Conservation (phyloP, 2,888 invertebrate genomes). For the Conops quadrifasciatus region DNA sequence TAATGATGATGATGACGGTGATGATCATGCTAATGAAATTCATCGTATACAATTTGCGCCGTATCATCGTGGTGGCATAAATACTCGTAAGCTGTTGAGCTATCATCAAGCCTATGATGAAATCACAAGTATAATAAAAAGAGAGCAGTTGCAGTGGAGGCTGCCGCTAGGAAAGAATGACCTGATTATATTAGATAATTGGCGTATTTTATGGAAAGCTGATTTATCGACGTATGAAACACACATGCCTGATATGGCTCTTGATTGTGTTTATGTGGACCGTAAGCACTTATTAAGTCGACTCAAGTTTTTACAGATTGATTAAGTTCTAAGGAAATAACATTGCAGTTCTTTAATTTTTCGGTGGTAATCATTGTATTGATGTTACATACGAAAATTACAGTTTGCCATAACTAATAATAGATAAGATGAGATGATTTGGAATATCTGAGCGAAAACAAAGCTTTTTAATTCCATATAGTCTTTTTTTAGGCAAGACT, state of each 20-base stretch:
- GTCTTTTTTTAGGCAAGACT: too few relatives aligned
- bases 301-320: background rate
- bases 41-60: slow-evolving; percentile 36
- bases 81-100: slow-evolving; percentile 65
- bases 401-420: too few relatives aligned
- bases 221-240: background rate
- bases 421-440: too few relatives aligned
- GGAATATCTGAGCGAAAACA: too few relatives aligned
- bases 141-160: slow-evolving; percentile 67
- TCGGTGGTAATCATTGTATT: background rate
- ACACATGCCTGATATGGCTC: background rate
- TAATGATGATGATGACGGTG: background rate
- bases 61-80: slow-evolving; percentile 58
- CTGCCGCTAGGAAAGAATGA: slow-evolving; percentile 72
- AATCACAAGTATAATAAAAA: slow-evolving; percentile 66
- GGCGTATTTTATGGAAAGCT: slow-evolving; percentile 71
- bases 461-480: too few relatives aligned
- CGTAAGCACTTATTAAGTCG: slow-evolving; percentile 44
- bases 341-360: too few relatives aligned
- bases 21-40: slow-evolving; percentile 4
- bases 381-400: background rate
- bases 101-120: slow-evolving; percentile 69
- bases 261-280: slow-evolving; percentile 39
- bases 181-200: slow-evolving; percentile 78
- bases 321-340: background rate